A percentile compares a stretch with the other conserved stretches of the same genome.
phyloP scores from a whole-genome alignment of 2,797 vertebrate species.

The Myripristis jacobus region DNA sequence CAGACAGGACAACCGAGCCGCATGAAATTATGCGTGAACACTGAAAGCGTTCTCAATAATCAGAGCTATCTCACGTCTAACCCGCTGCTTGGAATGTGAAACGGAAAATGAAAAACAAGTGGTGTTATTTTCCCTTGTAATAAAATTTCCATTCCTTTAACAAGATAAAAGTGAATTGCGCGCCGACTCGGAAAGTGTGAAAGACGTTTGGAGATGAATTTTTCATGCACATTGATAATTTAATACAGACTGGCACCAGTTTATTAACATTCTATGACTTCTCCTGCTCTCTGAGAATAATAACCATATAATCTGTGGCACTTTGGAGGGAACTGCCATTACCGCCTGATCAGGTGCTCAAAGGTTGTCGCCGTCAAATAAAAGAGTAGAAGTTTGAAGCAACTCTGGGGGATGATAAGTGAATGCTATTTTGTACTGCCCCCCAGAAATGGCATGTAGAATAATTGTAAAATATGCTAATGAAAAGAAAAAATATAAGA shows the following conservation, averaged over 20 bases:
- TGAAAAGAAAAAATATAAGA: slow-evolving; percentile 22
- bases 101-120: slow-evolving; percentile 84
- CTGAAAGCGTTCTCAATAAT: slow-evolving; percentile 71
- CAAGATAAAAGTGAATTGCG: slow-evolving; percentile 85
- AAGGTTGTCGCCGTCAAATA: slow-evolving; percentile 60
- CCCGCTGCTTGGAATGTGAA: slow-evolving; percentile 75
- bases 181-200: slow-evolving; percentile 79
- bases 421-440: slow-evolving; percentile 36
- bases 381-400: slow-evolving; percentile 21
- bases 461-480: slow-evolving; percentile 18
- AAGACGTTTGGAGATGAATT: slow-evolving; percentile 82
- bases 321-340: slow-evolving; percentile 53
- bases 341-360: slow-evolving; percentile 63
- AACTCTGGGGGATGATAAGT: slow-evolving; percentile 11
- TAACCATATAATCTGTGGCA: slow-evolving; percentile 72
- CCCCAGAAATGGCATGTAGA: slow-evolving; percentile 10
- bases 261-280: slow-evolving; percentile 84
- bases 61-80: slow-evolving; percentile 74
- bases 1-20: slow-evolving; percentile 59
- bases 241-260: slow-evolving; percentile 81
- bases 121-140: slow-evolving; percentile 82
- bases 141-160: slow-evolving; percentile 84
- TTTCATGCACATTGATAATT: slow-evolving; percentile 86
- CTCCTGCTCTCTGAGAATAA: slow-evolving; percentile 77
- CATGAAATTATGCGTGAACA: slow-evolving; percentile 71